Evolutionary conservation across 1,140 invertebrate species (phyloP), one percentile per base, ranked within the genome.

Genomic region (Scaptomyza graminum): DNA sequence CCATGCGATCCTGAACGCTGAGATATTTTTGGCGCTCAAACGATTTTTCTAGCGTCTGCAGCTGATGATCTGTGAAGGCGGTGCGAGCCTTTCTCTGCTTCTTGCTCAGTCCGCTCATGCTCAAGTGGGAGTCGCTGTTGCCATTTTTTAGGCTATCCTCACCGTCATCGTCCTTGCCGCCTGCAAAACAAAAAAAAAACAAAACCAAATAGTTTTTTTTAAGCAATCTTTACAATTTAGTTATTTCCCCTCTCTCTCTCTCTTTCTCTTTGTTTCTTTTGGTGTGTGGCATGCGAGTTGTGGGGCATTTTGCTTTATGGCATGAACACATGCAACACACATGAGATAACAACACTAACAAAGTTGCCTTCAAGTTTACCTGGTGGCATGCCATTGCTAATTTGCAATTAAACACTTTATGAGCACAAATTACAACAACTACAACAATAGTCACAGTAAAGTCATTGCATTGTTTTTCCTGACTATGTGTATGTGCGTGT

Each of bases 21-120:
- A 99, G 94, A 93, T 99, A 99, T 92, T 99, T 99, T 92, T 99
- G 98, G 70, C 97, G 93, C 92, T 99, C 98, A 92, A 99, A 99
- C 66, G 96, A 98, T 92, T 98, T 99, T 93, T 99, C 99, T 78
- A 99, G 93, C 3, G 98, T 97, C 92, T 98, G 97, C 47, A 99
- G 94, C 91, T 99, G 99, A 88, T 98, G 97, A 93, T 99, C 98
- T 7, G 98, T 99, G 93, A 99, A 99, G 7, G 99, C 99, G 18
- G 99, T 99, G 46, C 99, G 93, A 1, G 99, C 98, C 93, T 99
- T 99, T 18, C 99, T 92, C 76, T 99, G 97, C 92, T 99, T 99
- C 93, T 99, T 99, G 76, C 94, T 95, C 46, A 95, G 60, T 0
- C 91, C 92, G 63, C 94, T 94, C 34, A 95, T 91, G 0, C 90